A percentile compares a stretch with the other conserved stretches of the same genome.
These are phyloP conservation scores for Carcina quercana DNA, from an alignment of 2,888 invertebrate species.

Conservation along the genomic window DNA sequence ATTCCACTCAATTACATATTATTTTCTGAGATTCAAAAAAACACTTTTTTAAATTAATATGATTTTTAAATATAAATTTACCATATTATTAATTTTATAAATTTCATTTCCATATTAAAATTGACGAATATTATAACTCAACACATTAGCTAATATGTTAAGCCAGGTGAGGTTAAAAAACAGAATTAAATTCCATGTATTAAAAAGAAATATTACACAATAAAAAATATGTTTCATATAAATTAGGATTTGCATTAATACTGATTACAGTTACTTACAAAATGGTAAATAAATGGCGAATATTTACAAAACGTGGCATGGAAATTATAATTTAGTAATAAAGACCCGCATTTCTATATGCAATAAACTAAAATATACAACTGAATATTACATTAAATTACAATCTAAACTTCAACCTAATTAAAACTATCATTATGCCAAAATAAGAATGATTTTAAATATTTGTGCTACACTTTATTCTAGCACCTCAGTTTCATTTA, in stretches of 20 bases:
- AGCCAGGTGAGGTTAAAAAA: too few species aligned
- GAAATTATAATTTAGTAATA: conserved; percentile 49
- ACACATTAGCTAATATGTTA: too few species aligned
- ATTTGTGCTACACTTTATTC: conserved; percentile 23
- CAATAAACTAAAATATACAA: conserved; percentile 28
- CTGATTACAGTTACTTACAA: conserved; percentile 62
- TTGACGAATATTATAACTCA: too few species aligned
- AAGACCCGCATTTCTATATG: conserved; percentile 61
- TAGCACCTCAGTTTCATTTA: conserved; percentile 31
- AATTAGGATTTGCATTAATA: conserved; percentile 67
- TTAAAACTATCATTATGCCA: conserved; percentile 11
- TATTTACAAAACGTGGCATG: conserved; percentile 60
- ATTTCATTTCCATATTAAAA: too few species aligned
- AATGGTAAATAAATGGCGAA: conserved; percentile 59
- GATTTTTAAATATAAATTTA: too few species aligned
- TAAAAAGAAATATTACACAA: conserved; percentile 21
- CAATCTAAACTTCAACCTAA: conserved; percentile 9
- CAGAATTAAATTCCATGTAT: conserved; percentile 19
- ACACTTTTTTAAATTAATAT: too few species aligned
- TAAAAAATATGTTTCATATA: conserved; percentile 34
- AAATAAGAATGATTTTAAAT: conserved; percentile 17
- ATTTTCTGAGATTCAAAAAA: too few species aligned
- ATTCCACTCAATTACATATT: too few species aligned
- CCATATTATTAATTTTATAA: too few species aligned
- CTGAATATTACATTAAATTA: conserved; percentile 18